Percentiles rank a stretch among this genome's conserved stretches.
Conservation (phyloP, 2,888 invertebrate species). For the Sesamia inferens region DNA sequence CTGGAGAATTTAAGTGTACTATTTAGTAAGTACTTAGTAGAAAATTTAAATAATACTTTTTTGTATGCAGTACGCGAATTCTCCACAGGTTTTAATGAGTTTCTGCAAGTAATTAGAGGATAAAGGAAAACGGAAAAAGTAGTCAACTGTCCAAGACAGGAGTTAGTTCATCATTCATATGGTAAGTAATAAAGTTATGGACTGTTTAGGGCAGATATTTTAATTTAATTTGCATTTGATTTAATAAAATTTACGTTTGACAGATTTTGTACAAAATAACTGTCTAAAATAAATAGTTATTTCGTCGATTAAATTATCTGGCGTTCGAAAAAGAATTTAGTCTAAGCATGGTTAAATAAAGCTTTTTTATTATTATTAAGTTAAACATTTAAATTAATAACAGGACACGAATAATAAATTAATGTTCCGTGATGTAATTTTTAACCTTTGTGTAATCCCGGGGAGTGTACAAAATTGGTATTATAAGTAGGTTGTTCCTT, state of each 20-base stretch:
- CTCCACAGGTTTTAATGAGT: not conserved
- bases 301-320: too few species aligned
- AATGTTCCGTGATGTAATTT: conserved; percentile 37
- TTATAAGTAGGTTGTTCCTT: conserved; percentile 42
- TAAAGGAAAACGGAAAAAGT: not conserved
- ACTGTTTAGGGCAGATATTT: too few species aligned
- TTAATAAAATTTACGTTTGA: too few species aligned
- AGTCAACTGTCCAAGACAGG: too few species aligned
- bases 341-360: too few species aligned
- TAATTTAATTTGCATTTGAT: too few species aligned
- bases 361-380: not conserved
- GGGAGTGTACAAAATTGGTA: conserved; percentile 27
- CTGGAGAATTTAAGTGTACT: not conserved
- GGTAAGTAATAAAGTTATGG: not conserved
- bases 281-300: too few species aligned
- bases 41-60: conserved; percentile 1
- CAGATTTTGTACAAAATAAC: too few species aligned
- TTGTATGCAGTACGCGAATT: not conserved
- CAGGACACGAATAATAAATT: conserved; percentile 39
- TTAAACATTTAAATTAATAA: conserved; percentile 26
- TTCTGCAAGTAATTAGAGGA: too few species aligned
- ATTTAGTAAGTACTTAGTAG: not conserved
- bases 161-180: not conserved
- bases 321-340: too few species aligned
- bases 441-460: conserved; percentile 25